Evolutionary conservation across 2,888 invertebrate species (phyloP).

Genomic region (Meghimatium bilineatum): DNA sequence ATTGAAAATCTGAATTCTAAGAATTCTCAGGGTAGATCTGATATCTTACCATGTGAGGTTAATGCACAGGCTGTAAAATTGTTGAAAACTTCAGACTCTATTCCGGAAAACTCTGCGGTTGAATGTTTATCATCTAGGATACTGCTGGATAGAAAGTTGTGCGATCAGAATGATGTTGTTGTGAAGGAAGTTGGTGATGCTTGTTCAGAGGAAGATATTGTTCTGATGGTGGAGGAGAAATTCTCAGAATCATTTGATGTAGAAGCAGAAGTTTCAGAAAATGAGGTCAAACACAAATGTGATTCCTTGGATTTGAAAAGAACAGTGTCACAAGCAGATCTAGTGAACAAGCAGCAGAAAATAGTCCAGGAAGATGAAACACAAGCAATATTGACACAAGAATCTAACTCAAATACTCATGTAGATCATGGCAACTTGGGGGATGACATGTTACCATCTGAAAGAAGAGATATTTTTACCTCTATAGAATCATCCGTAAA

Average conservation of each 20-base stretch:
- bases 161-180: background rate
- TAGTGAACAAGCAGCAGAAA: background rate
- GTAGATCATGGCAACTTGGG: background rate
- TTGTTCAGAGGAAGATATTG: conserved; percentile 9
- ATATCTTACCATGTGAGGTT: background rate
- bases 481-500: background rate
- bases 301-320: background rate
- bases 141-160: background rate
- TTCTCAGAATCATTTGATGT: background rate
- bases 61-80: background rate
- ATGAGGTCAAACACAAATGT: background rate
- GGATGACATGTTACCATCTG: background rate
- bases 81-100: background rate
- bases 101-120: conserved; percentile 31
- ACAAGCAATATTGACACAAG: background rate
- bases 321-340: background rate
- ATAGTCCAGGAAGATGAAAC: too few relatives aligned
- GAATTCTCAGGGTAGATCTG: background rate
- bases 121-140: conserved; percentile 20
- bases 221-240: conserved; percentile 4
- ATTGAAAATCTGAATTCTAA: background rate
- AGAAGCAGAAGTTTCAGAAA: background rate
- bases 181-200: background rate
- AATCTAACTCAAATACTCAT: background rate
- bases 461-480: background rate